Evolutionary conservation across 2,113 vertebrate species (phyloP).

Genomic region (Tyto alba): DNA sequence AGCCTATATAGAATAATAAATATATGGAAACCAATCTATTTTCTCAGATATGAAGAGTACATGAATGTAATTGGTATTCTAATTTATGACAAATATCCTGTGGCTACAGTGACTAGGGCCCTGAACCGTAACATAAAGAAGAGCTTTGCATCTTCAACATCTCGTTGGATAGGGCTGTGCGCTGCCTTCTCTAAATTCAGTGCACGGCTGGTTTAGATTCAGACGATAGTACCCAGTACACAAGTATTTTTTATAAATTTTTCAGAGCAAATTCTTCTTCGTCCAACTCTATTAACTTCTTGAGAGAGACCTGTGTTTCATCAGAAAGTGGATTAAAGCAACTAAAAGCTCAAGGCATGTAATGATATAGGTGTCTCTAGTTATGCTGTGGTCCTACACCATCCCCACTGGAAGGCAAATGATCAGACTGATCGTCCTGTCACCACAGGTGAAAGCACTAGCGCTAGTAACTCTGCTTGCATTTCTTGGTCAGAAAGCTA

Average conservation of each 20-base stretch:
- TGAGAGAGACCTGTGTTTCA: background rate
- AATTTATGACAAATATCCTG: background rate
- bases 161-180: background rate
- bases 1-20: background rate
- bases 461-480: background rate
- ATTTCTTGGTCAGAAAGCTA: background rate
- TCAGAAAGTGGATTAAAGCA: background rate
- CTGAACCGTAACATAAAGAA: background rate
- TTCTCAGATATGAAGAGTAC: background rate
- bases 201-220: background rate
- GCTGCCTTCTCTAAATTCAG: background rate
- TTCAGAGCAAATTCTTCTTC: background rate
- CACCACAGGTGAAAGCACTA: background rate
- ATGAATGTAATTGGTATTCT: background rate
- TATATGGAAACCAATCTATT: background rate
- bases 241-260: background rate
- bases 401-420: background rate
- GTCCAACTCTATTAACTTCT: background rate
- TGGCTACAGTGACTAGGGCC: background rate
- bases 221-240: accelerated
- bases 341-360: background rate
- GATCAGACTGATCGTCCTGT: background rate
- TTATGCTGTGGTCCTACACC: too few species aligned
- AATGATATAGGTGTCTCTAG: background rate
- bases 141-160: background rate